phyloP scores from a whole-genome alignment of 1,140 invertebrate genomes.

The Drosophila kohkoa region DNA sequence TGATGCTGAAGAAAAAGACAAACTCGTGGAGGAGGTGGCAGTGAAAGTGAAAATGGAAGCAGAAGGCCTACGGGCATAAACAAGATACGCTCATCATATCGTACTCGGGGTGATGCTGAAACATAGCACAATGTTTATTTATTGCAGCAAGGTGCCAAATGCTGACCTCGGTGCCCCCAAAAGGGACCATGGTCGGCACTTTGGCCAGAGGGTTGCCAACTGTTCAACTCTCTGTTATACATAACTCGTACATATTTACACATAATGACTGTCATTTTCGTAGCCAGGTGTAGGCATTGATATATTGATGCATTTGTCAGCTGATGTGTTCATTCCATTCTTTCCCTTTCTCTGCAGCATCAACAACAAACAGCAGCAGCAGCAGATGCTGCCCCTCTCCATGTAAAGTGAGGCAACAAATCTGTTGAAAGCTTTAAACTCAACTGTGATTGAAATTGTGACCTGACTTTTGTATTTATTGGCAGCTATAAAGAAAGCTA shows the following conservation, averaged over 20 bases:
- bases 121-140: conserved; percentile 69
- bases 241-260: conserved; percentile 49
- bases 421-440: conserved; percentile 57
- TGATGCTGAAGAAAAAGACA: conserved; percentile 7
- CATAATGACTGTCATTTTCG: conserved; percentile 80
- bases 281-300: conserved; percentile 76
- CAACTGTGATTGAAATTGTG: conserved; percentile 73
- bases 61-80: conserved; percentile 40
- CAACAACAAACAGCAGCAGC: neutral
- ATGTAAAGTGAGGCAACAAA: conserved; percentile 65
- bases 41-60: neutral
- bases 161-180: conserved; percentile 69
- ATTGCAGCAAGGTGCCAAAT: conserved; percentile 75
- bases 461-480: conserved; percentile 76
- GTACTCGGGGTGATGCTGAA: neutral
- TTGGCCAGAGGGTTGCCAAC: conserved; percentile 35
- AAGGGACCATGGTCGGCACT: conserved; percentile 2
- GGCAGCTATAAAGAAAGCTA: conserved; percentile 77
- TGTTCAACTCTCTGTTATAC: conserved; percentile 4
- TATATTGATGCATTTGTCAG: conserved; percentile 76
- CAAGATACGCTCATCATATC: conserved; percentile 19
- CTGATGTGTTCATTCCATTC: conserved; percentile 67
- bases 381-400: conserved; percentile 13
- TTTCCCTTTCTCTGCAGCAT: neutral
- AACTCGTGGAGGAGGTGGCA: neutral